Evolutionary conservation across 2,888 invertebrate species (phyloP), one percentile per base, ranked within the genome.

Genomic region (Empis livida): DNA sequence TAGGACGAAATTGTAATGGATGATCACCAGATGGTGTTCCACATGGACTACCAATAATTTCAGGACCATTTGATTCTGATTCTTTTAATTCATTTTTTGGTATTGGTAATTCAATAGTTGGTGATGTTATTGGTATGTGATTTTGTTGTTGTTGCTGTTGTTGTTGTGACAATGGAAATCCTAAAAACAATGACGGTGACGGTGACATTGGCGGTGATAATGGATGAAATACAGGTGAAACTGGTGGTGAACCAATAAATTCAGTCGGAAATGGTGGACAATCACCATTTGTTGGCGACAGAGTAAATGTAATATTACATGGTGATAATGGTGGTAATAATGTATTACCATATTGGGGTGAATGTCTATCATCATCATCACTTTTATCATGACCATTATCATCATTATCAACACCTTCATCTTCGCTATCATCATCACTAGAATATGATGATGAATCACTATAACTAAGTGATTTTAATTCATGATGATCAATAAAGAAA

Each of bases 241-340:
- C 57, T 2, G 72, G 71, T 45, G 70, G 63, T 51, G 68, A 58
- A 53, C 58, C 52, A 51, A 57, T 44, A 57, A 53, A 35, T 55
- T 61, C 70, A 46, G 61, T 60, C 56, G 54, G 68, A 59, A 53
- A 71, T 47, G 59, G 64, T 23, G 71, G 67, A 49, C 55, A 60
- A 23, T 76, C 67, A 20, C 68, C 65, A 49, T 67, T 68, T 44
- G 73, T 75, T 1, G 82, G 80, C 43, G 78, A 76, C 27, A 78
- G 62, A 1, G 82, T 80, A 42, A 84, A 78, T 13, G 76, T 74
- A 48, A 82, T 77, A 52, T 74, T 71, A 39, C 75, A 76, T 49
- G 79, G 79, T 8, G 74, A 72, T 27, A 71, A 57, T 14, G 64
- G 58, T 15, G 62, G 61, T 45, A 75, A 69, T 54, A 76, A 70